These are phyloP conservation scores for Ursus arctos DNA, from an alignment of 2,113 vertebrate species.

Conservation along the genomic window DNA sequence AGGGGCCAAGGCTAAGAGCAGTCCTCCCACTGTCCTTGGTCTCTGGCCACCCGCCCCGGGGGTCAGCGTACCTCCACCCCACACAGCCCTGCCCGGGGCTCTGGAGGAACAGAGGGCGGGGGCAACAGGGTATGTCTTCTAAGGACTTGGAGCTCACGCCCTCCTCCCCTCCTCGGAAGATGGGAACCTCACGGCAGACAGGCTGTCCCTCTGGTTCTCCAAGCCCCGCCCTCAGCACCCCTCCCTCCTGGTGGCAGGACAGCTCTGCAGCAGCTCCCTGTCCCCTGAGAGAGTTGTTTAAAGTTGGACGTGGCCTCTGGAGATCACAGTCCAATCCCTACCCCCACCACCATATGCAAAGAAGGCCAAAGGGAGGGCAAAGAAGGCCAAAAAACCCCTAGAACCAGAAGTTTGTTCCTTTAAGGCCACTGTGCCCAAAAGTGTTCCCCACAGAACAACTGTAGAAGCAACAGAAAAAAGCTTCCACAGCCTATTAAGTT, in stretches of 20 bases:
- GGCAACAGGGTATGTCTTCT: no score
- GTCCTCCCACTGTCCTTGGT: background rate
- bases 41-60: no score
- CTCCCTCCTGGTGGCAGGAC: background rate
- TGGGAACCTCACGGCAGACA: background rate
- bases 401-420: background rate
- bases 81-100: background rate
- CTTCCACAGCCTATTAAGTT: background rate
- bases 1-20: background rate
- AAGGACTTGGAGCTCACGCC: rapidly evolving
- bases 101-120: rapidly evolving
- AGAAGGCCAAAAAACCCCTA: background rate
- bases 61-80: background rate
- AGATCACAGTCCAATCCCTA: background rate
- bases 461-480: background rate
- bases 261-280: background rate
- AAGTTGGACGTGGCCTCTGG: background rate
- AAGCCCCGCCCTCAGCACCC: background rate
- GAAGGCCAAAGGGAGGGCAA: background rate
- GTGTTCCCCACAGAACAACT: background rate
- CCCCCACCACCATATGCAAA: background rate
- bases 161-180: background rate
- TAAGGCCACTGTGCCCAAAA: background rate
- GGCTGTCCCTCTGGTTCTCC: background rate
- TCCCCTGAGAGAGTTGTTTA: background rate